Evolutionary conservation across 1,140 invertebrate species (phyloP).

Genomic region (Dreissena polymorpha): DNA sequence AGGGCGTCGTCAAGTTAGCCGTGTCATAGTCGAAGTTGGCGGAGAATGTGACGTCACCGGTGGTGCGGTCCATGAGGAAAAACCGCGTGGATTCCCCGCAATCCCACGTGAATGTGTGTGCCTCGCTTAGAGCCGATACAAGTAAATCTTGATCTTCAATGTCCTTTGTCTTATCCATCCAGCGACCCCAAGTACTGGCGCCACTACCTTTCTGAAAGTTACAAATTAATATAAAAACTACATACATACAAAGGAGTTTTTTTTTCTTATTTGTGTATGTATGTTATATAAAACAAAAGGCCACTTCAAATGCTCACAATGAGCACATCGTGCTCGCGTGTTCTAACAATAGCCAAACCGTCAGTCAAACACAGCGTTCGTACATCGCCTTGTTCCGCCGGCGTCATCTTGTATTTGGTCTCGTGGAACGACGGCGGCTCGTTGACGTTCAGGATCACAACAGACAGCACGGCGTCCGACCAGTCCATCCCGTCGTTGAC

Average conservation of each 20-base stretch:
- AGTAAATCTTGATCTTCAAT: constrained; percentile 12
- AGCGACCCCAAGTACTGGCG: neutral
- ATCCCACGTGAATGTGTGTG: constrained; percentile 32
- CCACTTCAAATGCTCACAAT: too few species aligned
- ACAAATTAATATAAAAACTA: too few species aligned
- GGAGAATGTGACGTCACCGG: constrained; percentile 18
- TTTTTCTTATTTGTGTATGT: too few species aligned
- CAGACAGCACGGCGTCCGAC: neutral
- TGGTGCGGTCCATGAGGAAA: constrained; percentile 9
- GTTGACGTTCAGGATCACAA: constrained; percentile 36
- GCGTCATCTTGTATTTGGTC: constrained; percentile 45
- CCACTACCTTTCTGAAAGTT: neutral
- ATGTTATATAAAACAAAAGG: too few species aligned
- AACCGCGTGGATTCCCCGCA: constrained; percentile 27
- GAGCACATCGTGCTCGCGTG: too few species aligned
- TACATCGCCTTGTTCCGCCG: constrained; percentile 35
- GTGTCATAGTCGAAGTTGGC: constrained; percentile 50
- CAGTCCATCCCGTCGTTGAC: constrained; percentile 20
- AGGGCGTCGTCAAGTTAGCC: constrained; percentile 22
- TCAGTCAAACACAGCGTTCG: too few species aligned
- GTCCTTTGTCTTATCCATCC: neutral
- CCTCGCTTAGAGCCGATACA: neutral
- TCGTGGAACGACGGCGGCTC: constrained; percentile 46
- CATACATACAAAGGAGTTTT: too few species aligned
- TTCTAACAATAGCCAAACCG: too few species aligned